A percentile compares a stretch with the other conserved stretches of the same genome.
Conservation (phyloP, 2,888 invertebrate species). For the Noctuana brunneofusca region DNA sequence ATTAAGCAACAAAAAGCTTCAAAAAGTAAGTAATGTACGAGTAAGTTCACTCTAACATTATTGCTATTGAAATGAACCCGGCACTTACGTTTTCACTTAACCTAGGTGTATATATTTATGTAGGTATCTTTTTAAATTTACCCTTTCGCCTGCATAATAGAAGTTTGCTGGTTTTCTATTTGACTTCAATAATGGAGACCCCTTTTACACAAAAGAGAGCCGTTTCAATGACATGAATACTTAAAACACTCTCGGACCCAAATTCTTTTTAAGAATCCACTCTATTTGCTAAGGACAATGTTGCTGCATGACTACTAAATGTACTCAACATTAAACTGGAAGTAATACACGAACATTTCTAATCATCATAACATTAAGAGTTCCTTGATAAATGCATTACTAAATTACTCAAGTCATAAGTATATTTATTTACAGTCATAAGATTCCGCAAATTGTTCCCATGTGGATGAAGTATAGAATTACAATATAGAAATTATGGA, state of each 20-base stretch:
- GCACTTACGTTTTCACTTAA: not conserved
- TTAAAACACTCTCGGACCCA: constrained; percentile 25
- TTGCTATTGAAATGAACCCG: not conserved
- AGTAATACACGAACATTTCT: too few species aligned
- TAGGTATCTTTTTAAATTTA: constrained; percentile 16
- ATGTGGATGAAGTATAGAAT: too few species aligned
- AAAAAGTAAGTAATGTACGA: too few species aligned
- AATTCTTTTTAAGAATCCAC: constrained; percentile 21
- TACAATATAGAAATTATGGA: too few species aligned
- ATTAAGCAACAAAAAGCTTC: too few species aligned
- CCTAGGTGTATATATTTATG: not conserved
- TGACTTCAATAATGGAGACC: constrained; percentile 27
- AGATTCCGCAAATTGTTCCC: too few species aligned
- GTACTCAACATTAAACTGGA: not conserved
- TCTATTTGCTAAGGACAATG: not conserved
- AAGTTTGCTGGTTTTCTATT: constrained; percentile 24
- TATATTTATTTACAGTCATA: too few species aligned
- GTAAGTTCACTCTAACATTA: not conserved
- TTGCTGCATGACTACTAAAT: constrained; percentile 6
- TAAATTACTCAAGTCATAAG: too few species aligned
- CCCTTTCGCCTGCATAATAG: constrained; percentile 20
- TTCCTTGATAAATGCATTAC: too few species aligned
- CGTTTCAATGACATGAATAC: constrained; percentile 33
- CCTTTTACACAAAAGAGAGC: constrained; percentile 28
- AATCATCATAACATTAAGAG: too few species aligned